These are phyloP conservation scores for Cochlearius cochlearius DNA, from an alignment of 2,113 vertebrate species.

Conservation along the genomic window DNA sequence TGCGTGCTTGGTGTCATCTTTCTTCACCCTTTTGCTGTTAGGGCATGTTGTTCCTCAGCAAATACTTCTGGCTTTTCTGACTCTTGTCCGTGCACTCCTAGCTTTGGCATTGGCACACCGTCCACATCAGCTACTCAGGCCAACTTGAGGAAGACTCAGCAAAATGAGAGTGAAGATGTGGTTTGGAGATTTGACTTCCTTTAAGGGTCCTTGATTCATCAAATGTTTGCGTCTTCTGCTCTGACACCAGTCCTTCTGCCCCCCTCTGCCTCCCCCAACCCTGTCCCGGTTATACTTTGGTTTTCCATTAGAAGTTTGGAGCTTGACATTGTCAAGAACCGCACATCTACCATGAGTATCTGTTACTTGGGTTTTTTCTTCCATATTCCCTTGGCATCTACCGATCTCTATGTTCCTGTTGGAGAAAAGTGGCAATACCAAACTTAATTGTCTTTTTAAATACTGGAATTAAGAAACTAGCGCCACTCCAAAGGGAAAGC, in stretches of 20 bases:
- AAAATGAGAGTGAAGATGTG: not conserved
- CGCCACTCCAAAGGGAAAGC: not conserved
- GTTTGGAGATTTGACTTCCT: not conserved
- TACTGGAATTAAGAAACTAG: not conserved
- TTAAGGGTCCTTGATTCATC: not conserved
- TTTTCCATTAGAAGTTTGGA: not conserved
- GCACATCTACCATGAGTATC: not conserved
- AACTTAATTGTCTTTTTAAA: not conserved
- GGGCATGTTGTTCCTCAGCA: not conserved
- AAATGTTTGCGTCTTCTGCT: not conserved
- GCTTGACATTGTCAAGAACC: not conserved
- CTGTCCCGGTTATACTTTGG: not conserved
- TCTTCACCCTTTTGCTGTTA: not conserved
- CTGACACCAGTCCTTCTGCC: not conserved
- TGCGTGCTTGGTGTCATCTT: rapidly evolving
- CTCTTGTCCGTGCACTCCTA: not conserved
- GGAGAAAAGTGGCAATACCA: not conserved
- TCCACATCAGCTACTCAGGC: not conserved
- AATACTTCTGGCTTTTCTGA: not conserved
- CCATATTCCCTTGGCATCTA: not conserved
- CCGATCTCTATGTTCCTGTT: not conserved
- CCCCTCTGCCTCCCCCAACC: not conserved
- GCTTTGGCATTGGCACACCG: not conserved
- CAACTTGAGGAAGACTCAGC: not conserved
- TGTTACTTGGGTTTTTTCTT: not conserved